These are phyloP conservation scores for Muntiacus reevesi DNA, from an alignment of 2,113 vertebrate species.

Conservation along the genomic window DNA sequence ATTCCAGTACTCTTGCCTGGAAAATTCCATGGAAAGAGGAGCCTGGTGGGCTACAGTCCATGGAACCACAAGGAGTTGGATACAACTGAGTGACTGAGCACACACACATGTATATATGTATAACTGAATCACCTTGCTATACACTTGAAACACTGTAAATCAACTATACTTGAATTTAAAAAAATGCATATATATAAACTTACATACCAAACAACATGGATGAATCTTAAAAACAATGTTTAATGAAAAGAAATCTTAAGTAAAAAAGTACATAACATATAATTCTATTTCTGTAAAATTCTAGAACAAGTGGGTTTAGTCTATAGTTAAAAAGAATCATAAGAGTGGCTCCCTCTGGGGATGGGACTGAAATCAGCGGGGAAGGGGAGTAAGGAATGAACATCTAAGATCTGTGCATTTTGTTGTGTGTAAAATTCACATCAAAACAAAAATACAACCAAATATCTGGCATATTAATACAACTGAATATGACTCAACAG, in stretches of 20 bases:
- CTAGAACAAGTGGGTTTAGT: neutral
- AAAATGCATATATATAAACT: neutral
- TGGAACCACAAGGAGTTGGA: neutral
- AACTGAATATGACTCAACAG: neutral
- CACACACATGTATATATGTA: neutral
- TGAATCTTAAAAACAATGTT: neutral
- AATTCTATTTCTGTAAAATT: neutral
- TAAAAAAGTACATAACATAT: neutral
- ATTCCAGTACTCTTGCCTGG: neutral
- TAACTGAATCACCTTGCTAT: neutral
- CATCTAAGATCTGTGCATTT: neutral
- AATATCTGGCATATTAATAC: neutral
- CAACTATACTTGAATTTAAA: neutral
- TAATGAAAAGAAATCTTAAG: neutral
- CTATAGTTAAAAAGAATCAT: neutral
- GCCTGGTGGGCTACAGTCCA: neutral
- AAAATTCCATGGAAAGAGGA: neutral
- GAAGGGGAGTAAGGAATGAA: neutral
- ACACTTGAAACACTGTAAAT: neutral
- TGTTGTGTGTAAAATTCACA: neutral
- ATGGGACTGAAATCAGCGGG: neutral
- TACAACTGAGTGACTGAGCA: neutral
- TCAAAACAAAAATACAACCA: neutral
- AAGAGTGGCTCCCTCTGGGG: neutral
- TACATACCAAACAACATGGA: neutral